phyloP scores from a whole-genome alignment of 2,797 vertebrate species.

The Silurus lanzhouensis region DNA sequence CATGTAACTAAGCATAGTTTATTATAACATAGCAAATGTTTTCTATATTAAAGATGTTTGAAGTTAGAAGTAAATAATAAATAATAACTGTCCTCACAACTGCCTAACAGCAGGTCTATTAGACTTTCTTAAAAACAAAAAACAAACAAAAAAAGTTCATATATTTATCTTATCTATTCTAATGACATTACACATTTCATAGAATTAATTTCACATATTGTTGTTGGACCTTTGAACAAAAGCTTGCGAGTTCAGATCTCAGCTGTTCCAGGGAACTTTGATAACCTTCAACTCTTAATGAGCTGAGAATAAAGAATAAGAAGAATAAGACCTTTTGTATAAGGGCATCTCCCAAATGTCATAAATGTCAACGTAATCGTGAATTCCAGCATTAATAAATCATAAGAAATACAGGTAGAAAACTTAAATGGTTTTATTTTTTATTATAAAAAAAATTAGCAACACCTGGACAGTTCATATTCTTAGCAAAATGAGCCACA shows the following conservation, averaged over 20 bases:
- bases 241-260: too few relatives aligned
- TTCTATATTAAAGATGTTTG: neutral
- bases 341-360: too few relatives aligned
- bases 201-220: neutral
- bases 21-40: conserved; percentile 1
- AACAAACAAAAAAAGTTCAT: neutral
- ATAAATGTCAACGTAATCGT: too few relatives aligned
- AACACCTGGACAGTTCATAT: neutral
- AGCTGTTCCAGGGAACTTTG: too few relatives aligned
- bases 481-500: neutral
- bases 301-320: too few relatives aligned
- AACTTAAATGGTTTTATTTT: neutral
- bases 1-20: neutral
- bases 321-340: too few relatives aligned
- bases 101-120: neutral
- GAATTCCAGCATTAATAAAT: neutral
- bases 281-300: too few relatives aligned
- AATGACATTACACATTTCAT: neutral
- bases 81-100: neutral
- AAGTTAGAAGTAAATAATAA: neutral
- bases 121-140: neutral
- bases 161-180: too few relatives aligned
- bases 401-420: neutral
- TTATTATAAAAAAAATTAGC: neutral
- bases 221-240: neutral